A percentile compares a stretch with the other conserved stretches of the same genome.
phyloP scores from a whole-genome alignment of 2,888 invertebrate species.

The Andrena camellia region DNA sequence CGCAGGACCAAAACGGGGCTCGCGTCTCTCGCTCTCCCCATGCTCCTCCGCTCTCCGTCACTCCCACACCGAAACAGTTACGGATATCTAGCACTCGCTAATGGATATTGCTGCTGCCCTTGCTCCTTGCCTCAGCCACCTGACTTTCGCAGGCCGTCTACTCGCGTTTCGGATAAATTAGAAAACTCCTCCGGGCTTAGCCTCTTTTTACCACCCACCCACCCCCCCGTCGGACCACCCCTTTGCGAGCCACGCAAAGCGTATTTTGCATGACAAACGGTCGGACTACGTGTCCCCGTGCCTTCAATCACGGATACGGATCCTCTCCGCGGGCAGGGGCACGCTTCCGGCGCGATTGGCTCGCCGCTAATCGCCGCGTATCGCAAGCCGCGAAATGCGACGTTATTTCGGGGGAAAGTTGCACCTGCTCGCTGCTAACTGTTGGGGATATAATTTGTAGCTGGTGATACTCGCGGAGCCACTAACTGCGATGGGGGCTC shows the following conservation, averaged over 20 bases:
- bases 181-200: constrained; percentile 68
- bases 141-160: constrained; percentile 63
- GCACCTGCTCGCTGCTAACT: not conserved
- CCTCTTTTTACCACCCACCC: constrained; percentile 55
- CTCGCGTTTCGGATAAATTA: constrained; percentile 76
- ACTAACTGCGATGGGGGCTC: too few relatives aligned
- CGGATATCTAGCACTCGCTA: constrained; percentile 67
- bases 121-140: constrained; percentile 63
- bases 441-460: too few relatives aligned
- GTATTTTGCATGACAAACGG: constrained; percentile 75
- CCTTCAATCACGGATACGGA: constrained; percentile 59
- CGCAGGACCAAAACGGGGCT: constrained; percentile 45
- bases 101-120: constrained; percentile 75
- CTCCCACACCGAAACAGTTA: constrained; percentile 54
- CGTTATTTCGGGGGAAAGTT: not conserved
- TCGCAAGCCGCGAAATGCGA: not conserved
- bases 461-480: too few relatives aligned
- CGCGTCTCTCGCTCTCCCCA: not conserved
- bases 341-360: constrained; percentile 30
- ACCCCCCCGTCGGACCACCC: constrained; percentile 30
- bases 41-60: constrained; percentile 19
- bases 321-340: constrained; percentile 19
- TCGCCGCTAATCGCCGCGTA: not conserved
- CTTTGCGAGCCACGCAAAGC: constrained; percentile 67
- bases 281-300: constrained; percentile 24